A percentile compares a stretch with the other conserved stretches of the same genome.
Evolutionary conservation across 2,888 invertebrate species (phyloP).

Genomic region (Drosophila lutescens): DNA sequence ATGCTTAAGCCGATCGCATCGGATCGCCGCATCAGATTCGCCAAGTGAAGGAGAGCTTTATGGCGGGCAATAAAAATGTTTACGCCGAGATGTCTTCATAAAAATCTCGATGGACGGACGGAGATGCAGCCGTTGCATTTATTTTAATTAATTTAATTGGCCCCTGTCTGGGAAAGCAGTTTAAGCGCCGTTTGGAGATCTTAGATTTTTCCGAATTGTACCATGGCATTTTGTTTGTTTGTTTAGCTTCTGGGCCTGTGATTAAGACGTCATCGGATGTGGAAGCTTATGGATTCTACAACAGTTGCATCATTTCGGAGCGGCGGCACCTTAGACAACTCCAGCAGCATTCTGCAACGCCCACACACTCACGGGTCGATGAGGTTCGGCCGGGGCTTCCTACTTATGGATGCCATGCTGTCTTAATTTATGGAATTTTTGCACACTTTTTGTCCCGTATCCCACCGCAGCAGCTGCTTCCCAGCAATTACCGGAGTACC

Average conservation of each 20-base stretch:
- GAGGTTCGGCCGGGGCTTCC: slow-evolving; percentile 30
- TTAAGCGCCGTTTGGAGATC: slow-evolving; percentile 18
- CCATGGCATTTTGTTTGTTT: slow-evolving; percentile 47
- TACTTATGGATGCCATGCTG: slow-evolving; percentile 33
- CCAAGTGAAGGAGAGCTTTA: slow-evolving; percentile 40
- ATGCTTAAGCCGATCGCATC: slow-evolving; percentile 35
- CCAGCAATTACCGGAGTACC: slow-evolving; percentile 73
- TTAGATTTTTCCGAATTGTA: slow-evolving; percentile 2
- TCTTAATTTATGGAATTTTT: slow-evolving; percentile 51
- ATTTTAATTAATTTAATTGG: slow-evolving; percentile 65
- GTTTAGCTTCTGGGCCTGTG: slow-evolving; percentile 12
- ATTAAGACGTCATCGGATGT: slow-evolving; percentile 61
- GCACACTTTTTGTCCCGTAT: slow-evolving; percentile 40
- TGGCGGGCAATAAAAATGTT: slow-evolving; percentile 62
- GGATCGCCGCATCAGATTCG: slow-evolving; percentile 17
- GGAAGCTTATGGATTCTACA: slow-evolving; percentile 31
- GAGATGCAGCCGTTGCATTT: slow-evolving; percentile 35
- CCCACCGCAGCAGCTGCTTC: slow-evolving; percentile 66
- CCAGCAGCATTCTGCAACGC: slow-evolving; percentile 68
- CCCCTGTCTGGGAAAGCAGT: slow-evolving; percentile 21
- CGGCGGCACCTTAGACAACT: slow-evolving; percentile 61
- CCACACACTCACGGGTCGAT: slow-evolving; percentile 46
- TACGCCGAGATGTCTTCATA: slow-evolving; percentile 58
- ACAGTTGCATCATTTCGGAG: slow-evolving; percentile 35
- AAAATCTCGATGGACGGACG: slow-evolving; percentile 11